Conservation (phyloP, 1,140 invertebrate genomes). For the Ostrea edulis region DNA sequence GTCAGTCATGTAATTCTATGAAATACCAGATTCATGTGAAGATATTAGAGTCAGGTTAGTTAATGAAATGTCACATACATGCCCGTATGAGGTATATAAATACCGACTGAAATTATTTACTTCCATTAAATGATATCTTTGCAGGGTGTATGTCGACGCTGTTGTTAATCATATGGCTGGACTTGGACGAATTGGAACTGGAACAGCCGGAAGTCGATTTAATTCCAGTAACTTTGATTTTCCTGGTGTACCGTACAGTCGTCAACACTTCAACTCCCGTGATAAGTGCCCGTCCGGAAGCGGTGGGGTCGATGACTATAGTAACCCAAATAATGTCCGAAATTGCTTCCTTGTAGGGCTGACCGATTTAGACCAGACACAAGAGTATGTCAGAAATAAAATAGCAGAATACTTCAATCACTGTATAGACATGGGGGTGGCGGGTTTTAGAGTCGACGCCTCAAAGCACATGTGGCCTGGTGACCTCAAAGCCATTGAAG, state of each 20-base stretch:
- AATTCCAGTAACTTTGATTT: conserved; percentile 79
- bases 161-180: conserved; percentile 95
- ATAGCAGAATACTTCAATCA: conserved; percentile 84
- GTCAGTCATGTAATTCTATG: too few relatives aligned
- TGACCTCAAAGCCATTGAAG: conserved; percentile 69
- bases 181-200: conserved; percentile 70
- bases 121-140: neutral
- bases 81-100: too few relatives aligned
- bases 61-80: too few relatives aligned
- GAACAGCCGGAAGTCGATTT: conserved; percentile 74
- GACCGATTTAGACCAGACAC: conserved; percentile 86
- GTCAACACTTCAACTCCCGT: conserved; percentile 75
- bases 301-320: conserved; percentile 78
- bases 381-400: conserved; percentile 85
- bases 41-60: too few relatives aligned
- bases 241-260: conserved; percentile 81
- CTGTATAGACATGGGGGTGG: conserved; percentile 88
- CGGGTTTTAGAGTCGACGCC: conserved; percentile 82
- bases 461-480: conserved; percentile 78
- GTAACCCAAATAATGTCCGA: conserved; percentile 79
- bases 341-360: conserved; percentile 88
- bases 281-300: conserved; percentile 74
- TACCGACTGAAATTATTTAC: too few relatives aligned
- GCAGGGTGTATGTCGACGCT: conserved; percentile 90
- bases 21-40: too few relatives aligned